phyloP scores from a whole-genome alignment of 2,888 invertebrate species.

The Blera fallax region DNA sequence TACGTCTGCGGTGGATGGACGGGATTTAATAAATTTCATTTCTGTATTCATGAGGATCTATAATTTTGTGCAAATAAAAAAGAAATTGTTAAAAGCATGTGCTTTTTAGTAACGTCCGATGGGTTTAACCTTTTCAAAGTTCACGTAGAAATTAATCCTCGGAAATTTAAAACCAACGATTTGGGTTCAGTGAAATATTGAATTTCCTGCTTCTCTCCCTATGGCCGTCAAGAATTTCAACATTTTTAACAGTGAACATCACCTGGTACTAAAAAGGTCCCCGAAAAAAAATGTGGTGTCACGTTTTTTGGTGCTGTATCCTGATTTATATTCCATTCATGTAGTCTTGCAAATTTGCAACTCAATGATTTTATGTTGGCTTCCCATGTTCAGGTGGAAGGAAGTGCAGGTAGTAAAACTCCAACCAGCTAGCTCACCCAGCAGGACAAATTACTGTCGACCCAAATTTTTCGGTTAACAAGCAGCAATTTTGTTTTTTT shows the following conservation, averaged over 20 bases:
- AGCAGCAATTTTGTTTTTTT: background rate
- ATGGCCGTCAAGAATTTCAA: background rate
- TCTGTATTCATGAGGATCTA: constrained; percentile 28
- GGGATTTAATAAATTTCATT: constrained; percentile 23
- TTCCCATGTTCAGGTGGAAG: constrained; percentile 2
- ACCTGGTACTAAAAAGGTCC: constrained; percentile 18
- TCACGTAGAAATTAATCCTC: constrained; percentile 56
- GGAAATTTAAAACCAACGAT: constrained; percentile 59
- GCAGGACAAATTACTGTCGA: constrained; percentile 38
- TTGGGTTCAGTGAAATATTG: constrained; percentile 61
- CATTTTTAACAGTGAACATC: background rate
- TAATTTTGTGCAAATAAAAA: constrained; percentile 31
- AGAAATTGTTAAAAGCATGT: background rate
- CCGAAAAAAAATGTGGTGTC: constrained; percentile 26
- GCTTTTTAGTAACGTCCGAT: background rate
- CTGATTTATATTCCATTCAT: constrained; percentile 62
- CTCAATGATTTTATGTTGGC: constrained; percentile 67
- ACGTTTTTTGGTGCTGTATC: constrained; percentile 20
- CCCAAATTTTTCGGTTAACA: constrained; percentile 40
- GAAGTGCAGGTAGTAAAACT: constrained; percentile 11
- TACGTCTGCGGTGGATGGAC: constrained; percentile 32
- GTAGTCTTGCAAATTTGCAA: constrained; percentile 59
- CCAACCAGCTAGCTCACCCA: constrained; percentile 2
- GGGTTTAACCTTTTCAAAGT: constrained; percentile 30
- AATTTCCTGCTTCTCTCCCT: constrained; percentile 24